Percentiles rank a stretch among this genome's conserved stretches.
phyloP scores from a whole-genome alignment of 2,113 vertebrate genomes.

The Sinosuthora webbiana region DNA sequence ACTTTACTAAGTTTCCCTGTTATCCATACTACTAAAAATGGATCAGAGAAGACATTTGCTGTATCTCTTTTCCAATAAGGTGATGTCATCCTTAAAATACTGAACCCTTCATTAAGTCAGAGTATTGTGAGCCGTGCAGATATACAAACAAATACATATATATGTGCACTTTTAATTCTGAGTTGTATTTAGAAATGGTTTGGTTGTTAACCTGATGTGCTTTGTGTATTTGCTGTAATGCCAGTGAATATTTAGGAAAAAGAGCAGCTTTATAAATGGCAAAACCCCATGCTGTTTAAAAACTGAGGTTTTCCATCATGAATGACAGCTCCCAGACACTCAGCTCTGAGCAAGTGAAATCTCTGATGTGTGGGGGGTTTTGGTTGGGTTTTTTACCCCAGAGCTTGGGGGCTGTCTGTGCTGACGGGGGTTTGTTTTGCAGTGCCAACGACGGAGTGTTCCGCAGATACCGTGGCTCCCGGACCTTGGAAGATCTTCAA shows the following conservation, averaged over 20 bases:
- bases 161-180: background rate
- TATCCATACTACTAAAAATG: background rate
- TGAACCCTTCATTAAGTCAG: background rate
- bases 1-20: background rate
- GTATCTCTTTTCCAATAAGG: background rate
- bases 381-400: background rate
- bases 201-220: background rate
- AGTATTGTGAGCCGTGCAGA: accelerated
- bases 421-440: background rate
- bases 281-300: background rate
- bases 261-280: background rate
- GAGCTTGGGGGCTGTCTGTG: background rate
- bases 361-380: accelerated
- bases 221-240: background rate
- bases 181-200: background rate
- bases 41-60: background rate
- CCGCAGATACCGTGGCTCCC: constrained; percentile 82
- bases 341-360: background rate
- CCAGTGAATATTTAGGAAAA: background rate
- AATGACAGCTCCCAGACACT: background rate
- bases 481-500: constrained; percentile 80
- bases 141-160: background rate
- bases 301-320: background rate
- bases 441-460: constrained; percentile 85
- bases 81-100: background rate